Evolutionary conservation across 2,113 vertebrate genomes (phyloP).

Genomic region (Barbus barbus): DNA sequence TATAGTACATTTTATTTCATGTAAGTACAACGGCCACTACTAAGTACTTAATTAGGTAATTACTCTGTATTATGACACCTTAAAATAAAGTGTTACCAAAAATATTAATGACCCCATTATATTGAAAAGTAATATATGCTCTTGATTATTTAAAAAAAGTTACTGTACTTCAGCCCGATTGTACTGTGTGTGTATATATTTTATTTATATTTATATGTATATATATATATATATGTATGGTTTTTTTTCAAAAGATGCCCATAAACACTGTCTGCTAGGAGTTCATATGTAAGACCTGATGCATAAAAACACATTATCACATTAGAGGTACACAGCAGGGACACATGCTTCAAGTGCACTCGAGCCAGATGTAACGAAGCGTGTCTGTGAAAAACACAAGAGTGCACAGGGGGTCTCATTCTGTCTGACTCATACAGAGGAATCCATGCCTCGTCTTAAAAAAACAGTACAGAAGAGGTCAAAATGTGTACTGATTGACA

Average conservation of each 20-base stretch:
- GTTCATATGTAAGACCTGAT: background rate
- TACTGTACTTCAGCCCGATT: too few species aligned
- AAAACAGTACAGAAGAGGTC: background rate
- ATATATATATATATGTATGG: background rate
- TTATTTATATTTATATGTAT: too few species aligned
- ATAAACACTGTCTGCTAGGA: background rate
- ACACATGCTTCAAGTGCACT: background rate
- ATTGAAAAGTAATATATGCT: too few species aligned
- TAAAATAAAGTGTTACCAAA: too few species aligned
- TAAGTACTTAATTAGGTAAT: too few species aligned
- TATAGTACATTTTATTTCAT: too few species aligned
- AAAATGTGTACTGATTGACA: background rate
- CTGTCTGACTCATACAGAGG: constrained; percentile 12
- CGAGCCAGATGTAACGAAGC: constrained; percentile 10
- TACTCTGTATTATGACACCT: too few species aligned
- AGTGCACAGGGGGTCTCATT: constrained; percentile 13
- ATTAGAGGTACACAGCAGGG: constrained; percentile 26
- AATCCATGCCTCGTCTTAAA: background rate
- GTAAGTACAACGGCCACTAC: too few species aligned
- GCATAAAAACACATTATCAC: constrained; percentile 30
- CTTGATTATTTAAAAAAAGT: too few species aligned
- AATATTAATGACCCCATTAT: too few species aligned
- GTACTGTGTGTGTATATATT: too few species aligned
- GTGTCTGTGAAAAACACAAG: constrained; percentile 18
- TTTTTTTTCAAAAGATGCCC: background rate